phyloP scores from a whole-genome alignment of 2,888 invertebrate genomes.

The Cheilosia scutellata region DNA sequence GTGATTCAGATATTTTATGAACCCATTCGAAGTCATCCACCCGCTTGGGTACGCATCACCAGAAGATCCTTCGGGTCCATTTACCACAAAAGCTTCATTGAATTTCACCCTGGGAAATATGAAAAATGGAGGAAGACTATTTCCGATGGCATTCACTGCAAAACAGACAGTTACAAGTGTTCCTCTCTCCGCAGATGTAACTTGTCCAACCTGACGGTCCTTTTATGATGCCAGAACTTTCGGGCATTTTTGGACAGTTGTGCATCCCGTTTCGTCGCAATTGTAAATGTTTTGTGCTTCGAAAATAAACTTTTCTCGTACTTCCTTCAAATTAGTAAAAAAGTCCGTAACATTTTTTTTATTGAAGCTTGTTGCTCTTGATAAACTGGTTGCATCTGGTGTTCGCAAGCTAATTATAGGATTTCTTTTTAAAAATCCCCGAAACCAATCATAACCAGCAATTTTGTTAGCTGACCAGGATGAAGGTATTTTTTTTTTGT shows the following conservation, averaged over 20 bases:
- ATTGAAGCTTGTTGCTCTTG: background rate
- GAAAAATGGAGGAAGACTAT: background rate
- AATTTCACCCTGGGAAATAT: background rate
- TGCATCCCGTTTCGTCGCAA: background rate
- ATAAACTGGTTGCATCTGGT: background rate
- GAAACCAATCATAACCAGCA: too few relatives aligned
- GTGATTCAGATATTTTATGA: conserved; percentile 19
- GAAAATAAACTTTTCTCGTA: too few relatives aligned
- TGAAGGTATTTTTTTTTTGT: too few relatives aligned
- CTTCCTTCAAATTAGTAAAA: background rate
- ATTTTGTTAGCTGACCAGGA: too few relatives aligned
- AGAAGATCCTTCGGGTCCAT: background rate
- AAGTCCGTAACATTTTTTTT: background rate
- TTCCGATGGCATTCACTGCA: background rate
- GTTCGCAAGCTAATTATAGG: too few relatives aligned
- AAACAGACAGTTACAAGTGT: background rate
- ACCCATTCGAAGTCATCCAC: conserved; percentile 25
- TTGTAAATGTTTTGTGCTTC: background rate
- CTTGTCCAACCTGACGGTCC: background rate
- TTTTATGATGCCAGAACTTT: background rate
- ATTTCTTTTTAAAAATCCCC: too few relatives aligned
- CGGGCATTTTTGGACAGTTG: background rate
- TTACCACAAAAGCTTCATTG: background rate
- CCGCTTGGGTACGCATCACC: conserved; percentile 2
- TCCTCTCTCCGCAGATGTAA: background rate